Evolutionary conservation across 1,140 invertebrate genomes (phyloP), one percentile per base, ranked within the genome.

Genomic region (Rhizoglyphus robini): DNA sequence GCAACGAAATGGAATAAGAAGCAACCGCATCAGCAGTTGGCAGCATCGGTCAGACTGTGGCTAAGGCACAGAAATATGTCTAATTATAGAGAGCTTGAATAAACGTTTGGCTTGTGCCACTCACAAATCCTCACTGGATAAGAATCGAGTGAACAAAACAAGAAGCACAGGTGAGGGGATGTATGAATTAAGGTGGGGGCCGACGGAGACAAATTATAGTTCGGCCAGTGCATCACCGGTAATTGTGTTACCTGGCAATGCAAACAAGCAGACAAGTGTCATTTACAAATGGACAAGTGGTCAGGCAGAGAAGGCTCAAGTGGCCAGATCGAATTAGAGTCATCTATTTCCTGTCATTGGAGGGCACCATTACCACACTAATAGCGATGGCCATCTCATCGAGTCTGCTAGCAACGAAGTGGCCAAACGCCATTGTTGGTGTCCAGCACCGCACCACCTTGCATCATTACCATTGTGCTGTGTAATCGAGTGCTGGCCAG

Each of bases 201-300:
- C 8, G 36, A 41, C 8, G 18, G 36, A 41, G 36, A 41, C 8
- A 41, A 41, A 11, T 18, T 11, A 41, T 41, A 18, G 36, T 41
- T 18, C 8, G 36, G 18, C 8, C 18, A 11, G 18, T 41, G 51
- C 51, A 54, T 54, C 51, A 32, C 15, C 31, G 51, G 51, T 54
- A 54, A 54, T 54, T 54, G 51, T 54, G 51, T 54, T 54, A 54
- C 51, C 51, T 46, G 15, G 15, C 41, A 27, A 11, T 54, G 23
- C 8, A 54, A 25, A 11, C 8, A 54, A 23, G 51, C 51, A 54
- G 23, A 54, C 51, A 54, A 8, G 51, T 46, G 41, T 46, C 23
- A 46, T 23, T n/a, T n/a, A n/a, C n/a, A n/a, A n/a, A 18, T 41
- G 36, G 36, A 41, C 36, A 41, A 41, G 18, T 41, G 36, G 18